Conservation (phyloP, 2,888 invertebrate species). For the Cistogaster globosa region DNA sequence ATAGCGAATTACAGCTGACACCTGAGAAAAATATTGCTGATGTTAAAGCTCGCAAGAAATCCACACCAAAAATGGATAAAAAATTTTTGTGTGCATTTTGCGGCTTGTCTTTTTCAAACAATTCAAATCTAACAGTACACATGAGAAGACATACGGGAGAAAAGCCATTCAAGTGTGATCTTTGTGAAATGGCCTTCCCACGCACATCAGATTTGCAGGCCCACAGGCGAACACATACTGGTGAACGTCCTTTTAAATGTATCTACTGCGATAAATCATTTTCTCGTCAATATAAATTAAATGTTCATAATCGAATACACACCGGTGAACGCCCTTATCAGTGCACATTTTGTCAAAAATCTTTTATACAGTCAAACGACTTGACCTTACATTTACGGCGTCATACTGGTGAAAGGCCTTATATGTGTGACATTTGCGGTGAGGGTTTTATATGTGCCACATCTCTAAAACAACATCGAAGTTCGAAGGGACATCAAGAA, state of each 20-base stretch:
- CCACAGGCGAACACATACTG: constrained; percentile 86
- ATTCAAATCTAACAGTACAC: constrained; percentile 86
- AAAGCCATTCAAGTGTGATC: constrained; percentile 86
- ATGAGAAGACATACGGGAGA: constrained; percentile 88
- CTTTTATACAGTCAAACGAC: constrained; percentile 89
- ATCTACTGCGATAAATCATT: constrained; percentile 83
- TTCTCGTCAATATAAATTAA: constrained; percentile 86
- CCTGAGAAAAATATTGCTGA: constrained; percentile 18
- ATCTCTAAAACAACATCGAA: constrained; percentile 86
- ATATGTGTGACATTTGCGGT: constrained; percentile 77
- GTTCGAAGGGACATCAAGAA: constrained; percentile 82
- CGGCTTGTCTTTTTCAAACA: constrained; percentile 85
- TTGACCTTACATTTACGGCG: constrained; percentile 87
- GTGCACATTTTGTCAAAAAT: constrained; percentile 84
- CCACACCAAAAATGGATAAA: constrained; percentile 78
- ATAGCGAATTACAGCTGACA: constrained; percentile 67
- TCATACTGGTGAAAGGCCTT: constrained; percentile 85
- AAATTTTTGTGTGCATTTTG: constrained; percentile 85
- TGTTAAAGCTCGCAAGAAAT: constrained; percentile 35
- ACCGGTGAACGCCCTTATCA: constrained; percentile 85
- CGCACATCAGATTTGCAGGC: constrained; percentile 86
- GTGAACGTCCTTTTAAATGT: constrained; percentile 85
- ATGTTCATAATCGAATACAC: constrained; percentile 86
- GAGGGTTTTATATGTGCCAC: constrained; percentile 86
- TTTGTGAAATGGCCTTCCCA: constrained; percentile 86